Evolutionary conservation across 1,140 invertebrate genomes (phyloP), one percentile per base, ranked within the genome.

Genomic region (Trypoxylus dichotomus): DNA sequence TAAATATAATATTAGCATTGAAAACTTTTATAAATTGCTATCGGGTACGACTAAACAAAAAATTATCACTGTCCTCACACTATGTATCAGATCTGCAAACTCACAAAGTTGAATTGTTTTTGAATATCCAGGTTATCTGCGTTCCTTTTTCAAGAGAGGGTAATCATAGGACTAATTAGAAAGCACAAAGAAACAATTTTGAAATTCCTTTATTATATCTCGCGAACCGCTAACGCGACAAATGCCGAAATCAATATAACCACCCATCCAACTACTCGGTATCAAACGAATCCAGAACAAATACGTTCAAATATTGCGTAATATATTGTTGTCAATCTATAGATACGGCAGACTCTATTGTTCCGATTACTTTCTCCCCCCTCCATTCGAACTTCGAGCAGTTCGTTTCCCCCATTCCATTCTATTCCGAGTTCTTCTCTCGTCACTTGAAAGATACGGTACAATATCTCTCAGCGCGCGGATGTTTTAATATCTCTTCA

Each of bases 401-500:
- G 47, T 19, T 19, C 15, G 47, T 15, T 19, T 54, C 47, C 47
- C 1, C 7, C 19, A n/a, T 5, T 54, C 19, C 3, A 54, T 54
- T 54, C 47, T 54, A 6, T 54, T 19, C 47, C 19, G 5, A 6
- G 19, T n/a, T 54, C 19, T 15, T 10, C 7, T 54, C 19, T 54
- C n/a, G 15, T 47, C 5, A n/a, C n/a, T 19, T n/a, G 1, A 47
- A 47, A 54, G 1, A 68, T 5, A 68, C 21, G 15, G 60, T 68
- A 21, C 13, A 68, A 24, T 68, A 19, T 27, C 27, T 68, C 15
- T 3, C 21, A 68, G 60, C 27, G 21, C 60, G 27, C 60, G 60
- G 60, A 24, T 68, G 60, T 37, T 68, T 68, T 68, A 68, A 68
- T 68, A 68, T 68, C 60, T 27, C 60, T 68, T 68, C 60, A 68